Evolutionary conservation across 1,140 invertebrate genomes (phyloP).

Genomic region (Tribolium castaneum): DNA sequence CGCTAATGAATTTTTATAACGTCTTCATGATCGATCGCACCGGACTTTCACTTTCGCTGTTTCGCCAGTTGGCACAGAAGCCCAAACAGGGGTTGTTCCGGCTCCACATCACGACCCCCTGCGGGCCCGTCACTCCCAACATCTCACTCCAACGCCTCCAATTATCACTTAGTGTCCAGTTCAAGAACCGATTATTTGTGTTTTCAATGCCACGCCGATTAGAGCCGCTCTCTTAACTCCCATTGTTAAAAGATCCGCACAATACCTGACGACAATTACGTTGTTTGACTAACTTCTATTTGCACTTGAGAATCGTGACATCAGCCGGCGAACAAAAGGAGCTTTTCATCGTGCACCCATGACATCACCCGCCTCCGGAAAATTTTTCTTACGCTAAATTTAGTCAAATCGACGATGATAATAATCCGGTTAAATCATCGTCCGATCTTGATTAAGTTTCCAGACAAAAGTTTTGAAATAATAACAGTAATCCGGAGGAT

Average conservation of each 20-base stretch:
- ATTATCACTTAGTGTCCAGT: slow-evolving; percentile 22
- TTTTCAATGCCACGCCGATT: slow-evolving; percentile 15
- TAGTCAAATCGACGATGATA: neutral
- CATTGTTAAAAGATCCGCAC: neutral
- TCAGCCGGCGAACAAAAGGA: slow-evolving; percentile 14
- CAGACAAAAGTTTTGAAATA: neutral
- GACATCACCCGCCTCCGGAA: neutral
- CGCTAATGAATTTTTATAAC: neutral
- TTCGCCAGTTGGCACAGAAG: neutral
- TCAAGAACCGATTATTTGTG: slow-evolving; percentile 16
- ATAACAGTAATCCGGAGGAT: slow-evolving; percentile 21
- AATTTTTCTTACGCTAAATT: neutral
- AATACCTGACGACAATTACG: slow-evolving; percentile 12
- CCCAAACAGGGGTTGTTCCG: neutral
- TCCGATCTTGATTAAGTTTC: neutral
- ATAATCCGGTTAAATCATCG: neutral
- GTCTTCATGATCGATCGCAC: neutral
- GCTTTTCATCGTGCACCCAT: slow-evolving; percentile 4
- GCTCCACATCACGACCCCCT: neutral
- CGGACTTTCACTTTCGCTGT: neutral
- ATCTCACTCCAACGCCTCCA: slow-evolving; percentile 6
- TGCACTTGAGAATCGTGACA: slow-evolving; percentile 22
- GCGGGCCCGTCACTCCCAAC: slow-evolving; percentile 26
- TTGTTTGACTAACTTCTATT: slow-evolving; percentile 7
- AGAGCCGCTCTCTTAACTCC: neutral